Evolutionary conservation across 2,113 vertebrate species (phyloP).

Genomic region (Haemorhous mexicanus): DNA sequence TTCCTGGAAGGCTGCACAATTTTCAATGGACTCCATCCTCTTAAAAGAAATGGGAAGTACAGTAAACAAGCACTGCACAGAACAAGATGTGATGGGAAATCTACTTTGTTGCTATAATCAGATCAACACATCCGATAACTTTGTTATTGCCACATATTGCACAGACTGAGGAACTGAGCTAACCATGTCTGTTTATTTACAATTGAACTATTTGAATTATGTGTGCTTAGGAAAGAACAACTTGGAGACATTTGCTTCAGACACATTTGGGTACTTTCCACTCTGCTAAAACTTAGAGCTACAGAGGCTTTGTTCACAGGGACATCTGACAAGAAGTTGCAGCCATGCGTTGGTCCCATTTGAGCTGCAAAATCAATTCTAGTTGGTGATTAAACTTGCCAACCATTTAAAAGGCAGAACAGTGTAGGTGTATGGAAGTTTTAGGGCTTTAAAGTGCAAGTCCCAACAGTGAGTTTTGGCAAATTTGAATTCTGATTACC

Average conservation of each 20-base stretch:
- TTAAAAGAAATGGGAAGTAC: background rate
- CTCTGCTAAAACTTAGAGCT: constrained; percentile 24
- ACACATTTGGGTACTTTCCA: constrained; percentile 38
- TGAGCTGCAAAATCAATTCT: constrained; percentile 33
- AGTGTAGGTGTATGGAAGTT: constrained; percentile 15
- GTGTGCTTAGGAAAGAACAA: background rate
- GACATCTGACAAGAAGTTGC: background rate
- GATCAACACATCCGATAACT: background rate
- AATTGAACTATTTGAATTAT: constrained; percentile 19
- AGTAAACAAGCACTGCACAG: background rate
- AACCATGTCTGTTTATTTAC: background rate
- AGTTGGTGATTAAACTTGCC: constrained; percentile 71
- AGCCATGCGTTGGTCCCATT: constrained; percentile 24
- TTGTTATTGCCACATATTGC: background rate
- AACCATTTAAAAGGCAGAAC: constrained; percentile 69
- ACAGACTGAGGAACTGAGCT: constrained; percentile 10
- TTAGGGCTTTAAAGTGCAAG: constrained; percentile 61
- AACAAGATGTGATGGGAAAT: constrained; percentile 36
- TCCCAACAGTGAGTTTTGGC: constrained; percentile 65
- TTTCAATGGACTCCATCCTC: background rate
- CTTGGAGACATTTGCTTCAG: constrained; percentile 1
- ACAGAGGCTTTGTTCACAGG: constrained; percentile 5
- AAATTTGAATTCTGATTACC: constrained; percentile 74
- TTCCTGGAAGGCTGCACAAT: constrained; percentile 8
- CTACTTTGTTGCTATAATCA: background rate